Percentiles rank a stretch among this genome's conserved stretches.
These are phyloP conservation scores for Micrasema longulum DNA, from an alignment of 1,140 invertebrate genomes.

Conservation along the genomic window DNA sequence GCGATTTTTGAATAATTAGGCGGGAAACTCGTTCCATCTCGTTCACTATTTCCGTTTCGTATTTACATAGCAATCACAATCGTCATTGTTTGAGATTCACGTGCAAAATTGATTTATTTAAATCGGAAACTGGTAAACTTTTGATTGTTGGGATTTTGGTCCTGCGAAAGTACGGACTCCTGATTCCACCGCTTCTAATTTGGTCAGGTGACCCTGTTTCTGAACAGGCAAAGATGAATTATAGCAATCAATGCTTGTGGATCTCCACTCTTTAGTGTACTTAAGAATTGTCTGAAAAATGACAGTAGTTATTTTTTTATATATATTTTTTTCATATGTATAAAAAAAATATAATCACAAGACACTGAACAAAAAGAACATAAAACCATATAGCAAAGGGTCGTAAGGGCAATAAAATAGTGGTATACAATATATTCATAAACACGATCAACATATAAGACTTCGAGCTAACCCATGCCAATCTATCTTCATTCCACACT, in stretches of 20 bases:
- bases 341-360: too few species aligned
- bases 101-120: slow-evolving; percentile 50
- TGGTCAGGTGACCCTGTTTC: slow-evolving; percentile 20
- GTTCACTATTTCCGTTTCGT: slow-evolving; percentile 42
- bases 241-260: slow-evolving; percentile 1
- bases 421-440: too few species aligned
- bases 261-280: too few species aligned
- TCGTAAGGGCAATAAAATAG: too few species aligned
- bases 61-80: slow-evolving; percentile 54
- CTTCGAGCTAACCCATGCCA: too few species aligned
- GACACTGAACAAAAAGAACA: too few species aligned
- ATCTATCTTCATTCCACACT: too few species aligned
- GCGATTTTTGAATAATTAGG: slow-evolving; percentile 49
- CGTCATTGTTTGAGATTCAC: slow-evolving; percentile 52
- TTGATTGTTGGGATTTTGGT: slow-evolving; percentile 39
- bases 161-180: slow-evolving; percentile 21
- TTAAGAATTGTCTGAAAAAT: too few species aligned
- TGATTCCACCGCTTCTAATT: slow-evolving; percentile 8
- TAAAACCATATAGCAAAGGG: too few species aligned
- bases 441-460: too few species aligned
- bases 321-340: too few species aligned
- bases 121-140: slow-evolving; percentile 46
- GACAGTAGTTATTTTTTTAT: too few species aligned
- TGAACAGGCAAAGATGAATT: slow-evolving; percentile 8
- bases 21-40: slow-evolving; percentile 35